These are phyloP conservation scores for Morpho helenor DNA, from an alignment of 2,888 invertebrate species.

Conservation along the genomic window DNA sequence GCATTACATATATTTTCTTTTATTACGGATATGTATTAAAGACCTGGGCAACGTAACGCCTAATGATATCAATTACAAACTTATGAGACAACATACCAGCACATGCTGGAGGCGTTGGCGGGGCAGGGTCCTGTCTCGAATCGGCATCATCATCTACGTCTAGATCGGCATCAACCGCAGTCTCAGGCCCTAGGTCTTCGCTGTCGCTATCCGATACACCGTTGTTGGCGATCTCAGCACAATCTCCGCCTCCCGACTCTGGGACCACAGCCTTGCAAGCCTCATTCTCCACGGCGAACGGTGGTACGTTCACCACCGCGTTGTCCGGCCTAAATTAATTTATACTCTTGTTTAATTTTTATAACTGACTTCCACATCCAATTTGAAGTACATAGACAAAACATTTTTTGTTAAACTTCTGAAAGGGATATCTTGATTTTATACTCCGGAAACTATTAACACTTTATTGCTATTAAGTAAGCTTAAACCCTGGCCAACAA, in stretches of 20 bases:
- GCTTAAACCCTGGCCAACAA: too few relatives aligned
- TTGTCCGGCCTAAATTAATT: slow-evolving; percentile 61
- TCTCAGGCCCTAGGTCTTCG: slow-evolving; percentile 87
- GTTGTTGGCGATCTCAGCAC: slow-evolving; percentile 50
- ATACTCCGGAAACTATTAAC: too few relatives aligned
- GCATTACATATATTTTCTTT: too few relatives aligned
- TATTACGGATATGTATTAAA: too few relatives aligned
- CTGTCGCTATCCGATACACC: slow-evolving; percentile 78
- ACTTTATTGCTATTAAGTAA: too few relatives aligned
- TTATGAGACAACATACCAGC: neutral
- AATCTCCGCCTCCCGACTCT: slow-evolving; percentile 50
- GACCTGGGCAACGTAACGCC: too few relatives aligned
- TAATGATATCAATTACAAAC: too few relatives aligned
- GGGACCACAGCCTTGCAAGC: slow-evolving; percentile 43
- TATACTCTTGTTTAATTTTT: neutral
- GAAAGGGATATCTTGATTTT: too few relatives aligned
- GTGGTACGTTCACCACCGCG: slow-evolving; percentile 69
- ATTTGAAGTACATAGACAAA: too few relatives aligned
- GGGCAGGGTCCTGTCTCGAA: slow-evolving; percentile 65
- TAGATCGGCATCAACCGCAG: slow-evolving; percentile 84
- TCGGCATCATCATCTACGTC: slow-evolving; percentile 45
- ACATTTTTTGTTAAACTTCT: too few relatives aligned
- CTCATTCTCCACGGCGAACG: slow-evolving; percentile 66
- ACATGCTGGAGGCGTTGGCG: slow-evolving; percentile 79
- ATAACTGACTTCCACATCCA: neutral